phyloP scores from a whole-genome alignment of 2,797 vertebrate genomes.

The Geotria australis region DNA sequence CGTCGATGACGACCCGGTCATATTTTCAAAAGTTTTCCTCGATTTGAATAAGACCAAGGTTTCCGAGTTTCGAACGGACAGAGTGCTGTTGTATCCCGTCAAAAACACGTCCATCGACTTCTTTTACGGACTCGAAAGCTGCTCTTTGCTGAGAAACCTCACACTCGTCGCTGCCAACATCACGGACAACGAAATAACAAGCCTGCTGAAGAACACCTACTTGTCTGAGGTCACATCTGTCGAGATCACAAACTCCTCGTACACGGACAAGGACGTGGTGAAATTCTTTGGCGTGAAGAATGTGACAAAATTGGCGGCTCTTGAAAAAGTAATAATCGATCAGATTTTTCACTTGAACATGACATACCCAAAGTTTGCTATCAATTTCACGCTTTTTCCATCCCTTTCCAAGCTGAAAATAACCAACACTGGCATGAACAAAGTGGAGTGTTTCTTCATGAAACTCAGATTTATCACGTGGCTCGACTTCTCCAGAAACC shows the following conservation, averaged over 20 bases:
- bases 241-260: not conserved
- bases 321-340: not conserved
- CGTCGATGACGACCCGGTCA: not conserved
- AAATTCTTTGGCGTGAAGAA: not conserved
- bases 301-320: not conserved
- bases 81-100: not conserved
- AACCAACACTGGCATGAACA: not conserved
- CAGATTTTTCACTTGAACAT: not conserved
- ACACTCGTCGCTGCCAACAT: not conserved
- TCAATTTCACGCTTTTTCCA: not conserved
- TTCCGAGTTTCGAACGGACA: not conserved
- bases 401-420: not conserved
- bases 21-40: not conserved
- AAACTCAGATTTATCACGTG: too few species aligned
- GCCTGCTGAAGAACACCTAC: not conserved
- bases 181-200: not conserved
- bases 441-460: not conserved
- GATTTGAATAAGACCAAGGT: not conserved
- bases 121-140: not conserved
- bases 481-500: not conserved
- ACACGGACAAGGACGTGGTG: not conserved
- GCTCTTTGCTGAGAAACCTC: not conserved
- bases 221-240: not conserved
- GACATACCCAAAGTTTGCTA: not conserved
- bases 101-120: not conserved